Percentiles rank a stretch among this genome's conserved stretches.
Conservation (phyloP, 2,797 vertebrate species). For the Astyanax mexicanus region DNA sequence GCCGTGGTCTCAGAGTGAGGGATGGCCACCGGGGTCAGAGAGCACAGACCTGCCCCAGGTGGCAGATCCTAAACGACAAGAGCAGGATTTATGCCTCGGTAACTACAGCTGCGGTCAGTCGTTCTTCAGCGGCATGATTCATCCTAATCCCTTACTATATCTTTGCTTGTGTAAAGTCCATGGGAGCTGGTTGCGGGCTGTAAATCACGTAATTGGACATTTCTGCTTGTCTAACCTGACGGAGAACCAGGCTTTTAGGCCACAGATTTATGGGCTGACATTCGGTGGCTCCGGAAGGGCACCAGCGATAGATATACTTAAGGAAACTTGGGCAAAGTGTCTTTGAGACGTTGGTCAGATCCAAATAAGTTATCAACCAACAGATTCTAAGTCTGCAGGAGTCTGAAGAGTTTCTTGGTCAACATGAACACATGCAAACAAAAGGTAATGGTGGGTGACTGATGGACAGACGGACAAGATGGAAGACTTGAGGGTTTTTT, state of each 20-base stretch:
- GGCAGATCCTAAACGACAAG: constrained; percentile 64
- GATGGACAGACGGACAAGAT: no score
- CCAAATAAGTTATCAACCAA: constrained; percentile 9
- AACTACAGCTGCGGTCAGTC: constrained; percentile 52
- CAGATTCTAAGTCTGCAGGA: constrained; percentile 10
- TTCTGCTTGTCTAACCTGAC: not conserved
- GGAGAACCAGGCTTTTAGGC: not conserved
- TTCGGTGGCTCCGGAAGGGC: not conserved
- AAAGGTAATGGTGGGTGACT: no score
- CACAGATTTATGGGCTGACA: not conserved
- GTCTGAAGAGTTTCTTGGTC: no score
- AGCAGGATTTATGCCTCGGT: constrained; percentile 53
- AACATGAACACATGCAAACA: no score
- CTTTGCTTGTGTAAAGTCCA: not conserved
- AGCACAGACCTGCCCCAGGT: constrained; percentile 55
- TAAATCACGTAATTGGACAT: not conserved
- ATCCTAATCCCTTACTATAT: not conserved
- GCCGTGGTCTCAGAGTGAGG: constrained; percentile 61
- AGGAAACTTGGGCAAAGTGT: not conserved
- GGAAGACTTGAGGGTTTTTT: no score
- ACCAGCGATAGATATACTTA: not conserved
- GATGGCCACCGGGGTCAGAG: constrained; percentile 59
- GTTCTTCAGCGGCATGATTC: not conserved
- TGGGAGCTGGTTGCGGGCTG: not conserved
- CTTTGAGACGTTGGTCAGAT: constrained; percentile 6